phyloP scores from a whole-genome alignment of 2,888 invertebrate species.

The Drosophila flavopinicola region DNA sequence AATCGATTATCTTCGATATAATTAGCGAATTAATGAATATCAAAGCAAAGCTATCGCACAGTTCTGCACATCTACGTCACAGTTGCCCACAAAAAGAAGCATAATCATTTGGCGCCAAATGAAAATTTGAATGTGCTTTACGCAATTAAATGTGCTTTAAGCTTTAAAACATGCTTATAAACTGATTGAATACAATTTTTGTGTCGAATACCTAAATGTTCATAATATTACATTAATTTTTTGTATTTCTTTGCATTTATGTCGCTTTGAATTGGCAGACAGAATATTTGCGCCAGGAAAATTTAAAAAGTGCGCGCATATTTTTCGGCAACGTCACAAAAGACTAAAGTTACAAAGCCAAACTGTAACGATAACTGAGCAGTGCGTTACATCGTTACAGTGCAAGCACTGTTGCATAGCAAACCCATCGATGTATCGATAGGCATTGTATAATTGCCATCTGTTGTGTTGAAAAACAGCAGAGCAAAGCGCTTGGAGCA shows the following conservation, averaged over 20 bases:
- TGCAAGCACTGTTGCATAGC: background rate
- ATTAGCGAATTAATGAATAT: background rate
- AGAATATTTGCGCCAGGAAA: no score
- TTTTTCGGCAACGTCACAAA: background rate
- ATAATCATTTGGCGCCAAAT: background rate
- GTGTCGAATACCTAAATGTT: no score
- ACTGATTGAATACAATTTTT: background rate
- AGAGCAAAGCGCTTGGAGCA: background rate
- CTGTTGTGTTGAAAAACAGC: conserved; percentile 41
- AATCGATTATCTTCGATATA: conserved; percentile 1
- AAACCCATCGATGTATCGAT: conserved; percentile 36
- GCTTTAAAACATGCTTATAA: no score
- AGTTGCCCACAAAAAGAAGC: background rate
- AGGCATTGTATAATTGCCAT: conserved; percentile 51
- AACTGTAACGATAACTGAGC: conserved; percentile 17
- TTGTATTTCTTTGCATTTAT: background rate
- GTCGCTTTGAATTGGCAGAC: background rate
- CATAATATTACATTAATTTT: no score
- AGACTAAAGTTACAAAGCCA: background rate
- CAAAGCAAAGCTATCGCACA: background rate
- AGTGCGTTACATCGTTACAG: rapidly evolving
- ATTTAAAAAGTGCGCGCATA: conserved; percentile 1
- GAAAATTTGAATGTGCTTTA: background rate
- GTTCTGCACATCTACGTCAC: conserved; percentile 1
- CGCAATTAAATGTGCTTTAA: background rate